These are phyloP conservation scores for Cryptocephalus primarius DNA, from an alignment of 2,888 invertebrate genomes.

Conservation along the genomic window DNA sequence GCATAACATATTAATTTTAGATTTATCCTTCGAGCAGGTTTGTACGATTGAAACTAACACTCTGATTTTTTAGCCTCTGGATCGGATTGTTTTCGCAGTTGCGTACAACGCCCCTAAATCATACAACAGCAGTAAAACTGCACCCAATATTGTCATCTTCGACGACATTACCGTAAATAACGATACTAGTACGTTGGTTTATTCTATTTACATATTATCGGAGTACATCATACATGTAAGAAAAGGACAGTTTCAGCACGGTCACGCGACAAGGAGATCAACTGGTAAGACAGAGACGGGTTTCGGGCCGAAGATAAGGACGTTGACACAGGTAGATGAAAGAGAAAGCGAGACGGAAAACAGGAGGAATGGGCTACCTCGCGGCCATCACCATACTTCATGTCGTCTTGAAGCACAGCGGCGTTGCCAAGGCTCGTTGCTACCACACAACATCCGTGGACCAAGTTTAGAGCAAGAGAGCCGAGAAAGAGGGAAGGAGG, in stretches of 20 bases:
- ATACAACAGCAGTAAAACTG: conserved; percentile 4
- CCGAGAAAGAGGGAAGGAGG: conserved; percentile 2
- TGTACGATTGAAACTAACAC: too few relatives aligned
- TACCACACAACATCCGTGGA: conserved; percentile 9
- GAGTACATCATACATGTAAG: conserved; percentile 11
- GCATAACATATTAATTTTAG: too few relatives aligned
- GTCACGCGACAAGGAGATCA: conserved; percentile 9
- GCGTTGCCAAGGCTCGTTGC: conserved; percentile 28
- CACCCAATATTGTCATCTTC: conserved; percentile 10
- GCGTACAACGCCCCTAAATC: neutral
- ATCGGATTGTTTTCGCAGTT: too few relatives aligned
- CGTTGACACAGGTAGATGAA: conserved; percentile 1
- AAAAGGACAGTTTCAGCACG: conserved; percentile 9
- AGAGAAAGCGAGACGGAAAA: conserved; percentile 20
- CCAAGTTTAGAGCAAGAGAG: conserved; percentile 5
- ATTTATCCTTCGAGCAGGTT: too few relatives aligned
- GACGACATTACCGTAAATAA: conserved; percentile 7
- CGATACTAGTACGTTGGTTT: conserved; percentile 10
- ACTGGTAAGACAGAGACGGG: conserved; percentile 1
- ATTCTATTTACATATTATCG: conserved; percentile 14
- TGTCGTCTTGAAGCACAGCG: conserved; percentile 27
- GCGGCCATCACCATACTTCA: conserved; percentile 35
- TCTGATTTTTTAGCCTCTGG: too few relatives aligned
- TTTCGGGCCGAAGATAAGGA: conserved; percentile 2
- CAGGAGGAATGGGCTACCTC: conserved; percentile 32